Base-by-base conservation (phyloP, 1,140 invertebrate genomes). In the Cydia amplana region DNA sequence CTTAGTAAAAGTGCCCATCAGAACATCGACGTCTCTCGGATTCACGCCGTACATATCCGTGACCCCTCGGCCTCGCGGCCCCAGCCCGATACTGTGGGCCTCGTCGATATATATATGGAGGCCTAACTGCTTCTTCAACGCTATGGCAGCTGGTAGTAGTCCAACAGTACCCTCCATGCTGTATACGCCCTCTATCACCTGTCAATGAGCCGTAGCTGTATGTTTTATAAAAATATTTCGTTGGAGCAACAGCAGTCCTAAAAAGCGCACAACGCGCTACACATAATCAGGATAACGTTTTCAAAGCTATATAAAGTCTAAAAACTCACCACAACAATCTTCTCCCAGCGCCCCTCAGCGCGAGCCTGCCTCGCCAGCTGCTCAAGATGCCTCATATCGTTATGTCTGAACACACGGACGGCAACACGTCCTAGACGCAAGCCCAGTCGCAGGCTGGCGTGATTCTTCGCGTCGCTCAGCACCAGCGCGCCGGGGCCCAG, bases 111-210 rank as follows among this genome's bases (percentile, higher is more conserved):
- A 93, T 72, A 93, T 76, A 40, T 87, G 83, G 72, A 93, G 95
- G 91, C 97, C 97, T 91, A 99, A 99, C 87, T 98, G 99, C 88
- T 98, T 98, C 93, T 99, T 99, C 20, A 99, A 93, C 14, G 94
- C 95, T 77, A 99, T 94, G 64, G 99, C 94, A 84, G 98, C 96
- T 4, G 97, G 98, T 77, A 99, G 94, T 79, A 97, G 95, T 70
- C 97, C 97, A 75, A 99, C 96, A 0, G 98, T 97, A 0, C 99
- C 99, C 93, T 99, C 99, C 99, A 99, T 99, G 83, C 98, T 99
- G 89, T 98, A 99, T 81, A 99, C 96, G 64, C 98, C 98, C 93
- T 99, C 98, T 23, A 98, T 97, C 64, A 98, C 82, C 90, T 91
- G 82, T 93, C 6, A 23, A 23, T 60, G 20, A 1, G 4, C 43